Base-by-base conservation (phyloP, 1,140 invertebrate species). In the Orchesella cincta region DNA sequence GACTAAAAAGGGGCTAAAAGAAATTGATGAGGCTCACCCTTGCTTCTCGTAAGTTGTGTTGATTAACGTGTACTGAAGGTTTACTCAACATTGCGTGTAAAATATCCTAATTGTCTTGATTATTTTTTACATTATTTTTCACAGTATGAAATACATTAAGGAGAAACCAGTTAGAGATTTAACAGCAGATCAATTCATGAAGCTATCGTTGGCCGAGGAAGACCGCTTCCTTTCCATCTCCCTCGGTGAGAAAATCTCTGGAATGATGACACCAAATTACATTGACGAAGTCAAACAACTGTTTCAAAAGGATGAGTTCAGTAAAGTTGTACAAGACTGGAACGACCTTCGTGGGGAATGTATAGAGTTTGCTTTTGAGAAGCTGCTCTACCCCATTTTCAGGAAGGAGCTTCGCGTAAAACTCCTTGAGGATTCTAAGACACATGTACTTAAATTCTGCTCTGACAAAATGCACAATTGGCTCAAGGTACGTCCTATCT, bases 321-420 rank as follows among this genome's bases (percentile, higher is more conserved):
- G 94, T 82, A 94, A 95, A 81, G 92, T 93, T 81, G 97, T 98
- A 0, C 93, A 98, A 84, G 94, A 97, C 78, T 99, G 98, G 98
- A 99, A 99, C 85, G 88, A 91, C 0, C 83, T 98, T 67, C 88
- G 98, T 36, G 90, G 90, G 0, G 91, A 95, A 81, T 94, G 94
- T 76, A 92, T 99, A 0, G 93, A 96, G 80, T 87, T 94, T 72
- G 95, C 97, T 0, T 87, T 98, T 12, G 93, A 89, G 8, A 92
- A 93, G 80, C 93, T 97, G 85, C 89, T 99, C 0, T 92, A 95
- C 83, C 96, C 96, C 0, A 92, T 94, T 83, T 88, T 99, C 79
- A 89, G 93, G 74, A 92, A 94, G 81, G 98, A 99, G 86, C 84
- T 99, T 0, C 89, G 91, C 39, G 87, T 91, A 0, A 92, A 92